Percentiles rank a stretch among this genome's conserved stretches.
Conservation (phyloP, 2,797 vertebrate species). For the Scarus forsteni region DNA sequence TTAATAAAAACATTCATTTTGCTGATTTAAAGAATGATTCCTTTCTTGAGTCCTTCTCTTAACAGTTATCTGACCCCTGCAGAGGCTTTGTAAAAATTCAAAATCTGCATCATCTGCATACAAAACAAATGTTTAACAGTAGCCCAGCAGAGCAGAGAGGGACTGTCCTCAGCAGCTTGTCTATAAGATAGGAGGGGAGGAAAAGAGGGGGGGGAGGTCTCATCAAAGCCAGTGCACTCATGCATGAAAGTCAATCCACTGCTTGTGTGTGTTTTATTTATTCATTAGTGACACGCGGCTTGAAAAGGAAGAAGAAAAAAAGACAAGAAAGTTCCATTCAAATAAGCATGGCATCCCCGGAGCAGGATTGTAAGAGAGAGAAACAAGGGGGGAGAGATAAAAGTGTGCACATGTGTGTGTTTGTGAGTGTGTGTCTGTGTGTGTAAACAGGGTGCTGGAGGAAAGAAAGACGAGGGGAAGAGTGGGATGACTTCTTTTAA, state of each 20-base stretch:
- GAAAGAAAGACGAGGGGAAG: conserved; percentile 71
- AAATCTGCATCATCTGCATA: conserved; percentile 58
- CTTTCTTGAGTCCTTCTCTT: conserved; percentile 22
- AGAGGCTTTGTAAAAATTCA: conserved; percentile 21
- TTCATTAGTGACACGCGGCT: conserved; percentile 84
- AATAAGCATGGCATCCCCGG: conserved; percentile 78
- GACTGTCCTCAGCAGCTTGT: conserved; percentile 76
- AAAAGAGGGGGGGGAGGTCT: conserved; percentile 42
- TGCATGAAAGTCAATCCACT: conserved; percentile 86
- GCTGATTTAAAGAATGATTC: not conserved
- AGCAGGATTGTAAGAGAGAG: conserved; percentile 64
- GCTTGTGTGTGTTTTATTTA: conserved; percentile 85
- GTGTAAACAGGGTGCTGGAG: conserved; percentile 59
- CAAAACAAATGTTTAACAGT: conserved; percentile 65
- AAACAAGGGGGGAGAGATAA: conserved; percentile 31
- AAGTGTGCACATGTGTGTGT: conserved; percentile 31
- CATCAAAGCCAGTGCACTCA: conserved; percentile 80
- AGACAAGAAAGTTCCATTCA: conserved; percentile 81
- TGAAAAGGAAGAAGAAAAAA: conserved; percentile 74
- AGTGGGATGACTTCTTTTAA: conserved; percentile 86
- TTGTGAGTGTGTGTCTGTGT: conserved; percentile 33
- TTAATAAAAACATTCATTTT: not conserved
- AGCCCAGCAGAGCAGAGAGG: conserved; percentile 55
- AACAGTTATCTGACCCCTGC: conserved; percentile 38
- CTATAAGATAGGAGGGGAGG: conserved; percentile 51